A percentile compares a stretch with the other conserved stretches of the same genome.
phyloP scores from a whole-genome alignment of 2,888 invertebrate species.

The Perizoma flavofasciatum region DNA sequence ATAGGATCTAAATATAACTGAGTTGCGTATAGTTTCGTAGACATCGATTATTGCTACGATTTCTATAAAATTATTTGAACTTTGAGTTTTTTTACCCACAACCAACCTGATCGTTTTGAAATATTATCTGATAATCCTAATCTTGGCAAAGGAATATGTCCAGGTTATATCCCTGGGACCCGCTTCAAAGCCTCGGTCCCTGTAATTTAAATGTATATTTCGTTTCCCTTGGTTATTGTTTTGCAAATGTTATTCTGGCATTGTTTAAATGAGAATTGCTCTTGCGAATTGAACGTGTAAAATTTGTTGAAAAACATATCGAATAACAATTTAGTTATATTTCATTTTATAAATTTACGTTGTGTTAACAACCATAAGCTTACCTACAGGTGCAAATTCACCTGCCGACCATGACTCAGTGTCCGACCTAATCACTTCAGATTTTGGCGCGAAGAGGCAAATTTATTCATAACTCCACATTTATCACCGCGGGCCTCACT shows the following conservation, averaged over 20 bases:
- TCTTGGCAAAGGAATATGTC: too few relatives aligned
- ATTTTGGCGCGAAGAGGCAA: slow-evolving; percentile 67
- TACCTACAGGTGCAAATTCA: slow-evolving; percentile 53
- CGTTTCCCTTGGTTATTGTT: slow-evolving; percentile 55
- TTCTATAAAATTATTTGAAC: too few relatives aligned
- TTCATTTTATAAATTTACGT: too few relatives aligned
- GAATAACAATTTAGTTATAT: slow-evolving; percentile 2
- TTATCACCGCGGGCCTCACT: slow-evolving; percentile 70
- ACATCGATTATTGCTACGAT: too few relatives aligned
- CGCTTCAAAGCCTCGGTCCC: not conserved
- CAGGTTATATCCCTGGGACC: too few relatives aligned
- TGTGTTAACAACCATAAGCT: not conserved
- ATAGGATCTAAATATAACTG: too few relatives aligned
- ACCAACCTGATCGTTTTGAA: too few relatives aligned
- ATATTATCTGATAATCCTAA: too few relatives aligned
- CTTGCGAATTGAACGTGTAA: slow-evolving; percentile 42
- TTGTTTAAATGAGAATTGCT: slow-evolving; percentile 52
- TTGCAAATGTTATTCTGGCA: slow-evolving; percentile 56
- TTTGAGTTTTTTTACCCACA: too few relatives aligned
- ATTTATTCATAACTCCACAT: slow-evolving; percentile 80
- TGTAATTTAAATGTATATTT: slow-evolving; percentile 54
- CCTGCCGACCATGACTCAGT: slow-evolving; percentile 60
- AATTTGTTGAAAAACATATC: slow-evolving; percentile 45
- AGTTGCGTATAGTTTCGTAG: too few relatives aligned
- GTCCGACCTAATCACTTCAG: slow-evolving; percentile 74